phyloP scores from a whole-genome alignment of 2,888 invertebrate species.

The Epirrhoe tristata region DNA sequence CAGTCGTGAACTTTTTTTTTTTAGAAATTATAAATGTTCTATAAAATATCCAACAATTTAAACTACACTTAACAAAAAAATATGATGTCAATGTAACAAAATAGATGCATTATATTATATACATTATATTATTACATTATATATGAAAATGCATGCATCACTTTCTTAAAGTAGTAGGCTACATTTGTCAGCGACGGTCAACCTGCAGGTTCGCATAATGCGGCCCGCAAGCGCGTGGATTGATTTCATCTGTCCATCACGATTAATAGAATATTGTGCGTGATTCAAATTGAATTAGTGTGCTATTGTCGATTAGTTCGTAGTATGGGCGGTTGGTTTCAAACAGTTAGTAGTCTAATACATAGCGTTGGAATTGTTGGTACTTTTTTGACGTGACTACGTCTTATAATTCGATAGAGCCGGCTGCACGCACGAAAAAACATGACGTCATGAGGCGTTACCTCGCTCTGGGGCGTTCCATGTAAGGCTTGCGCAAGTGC shows the following conservation, averaged over 20 bases:
- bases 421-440: too few species aligned
- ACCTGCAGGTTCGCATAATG: slow-evolving; percentile 37
- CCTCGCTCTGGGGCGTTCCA: too few species aligned
- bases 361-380: not conserved
- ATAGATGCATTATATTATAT: not conserved
- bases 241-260: slow-evolving; percentile 84
- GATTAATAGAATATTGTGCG: slow-evolving; percentile 83
- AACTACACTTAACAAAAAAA: not conserved
- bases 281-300: slow-evolving; percentile 82
- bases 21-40: too few species aligned
- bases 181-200: slow-evolving; percentile 34
- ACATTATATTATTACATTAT: too few species aligned
- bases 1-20: too few species aligned
- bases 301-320: slow-evolving; percentile 72
- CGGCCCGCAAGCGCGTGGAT: slow-evolving; percentile 53
- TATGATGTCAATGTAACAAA: not conserved
- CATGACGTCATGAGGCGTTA: too few species aligned
- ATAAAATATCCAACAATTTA: too few species aligned
- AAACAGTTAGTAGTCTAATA: slow-evolving; percentile 81
- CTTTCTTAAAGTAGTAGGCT: slow-evolving; percentile 18
- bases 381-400: too few species aligned
- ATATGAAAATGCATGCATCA: slow-evolving; percentile 3
- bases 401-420: too few species aligned
- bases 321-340: slow-evolving; percentile 73
- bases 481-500: too few species aligned